These are phyloP conservation scores for Dendroctonus ponderosae DNA, from an alignment of 1,140 invertebrate genomes.

Conservation along the genomic window DNA sequence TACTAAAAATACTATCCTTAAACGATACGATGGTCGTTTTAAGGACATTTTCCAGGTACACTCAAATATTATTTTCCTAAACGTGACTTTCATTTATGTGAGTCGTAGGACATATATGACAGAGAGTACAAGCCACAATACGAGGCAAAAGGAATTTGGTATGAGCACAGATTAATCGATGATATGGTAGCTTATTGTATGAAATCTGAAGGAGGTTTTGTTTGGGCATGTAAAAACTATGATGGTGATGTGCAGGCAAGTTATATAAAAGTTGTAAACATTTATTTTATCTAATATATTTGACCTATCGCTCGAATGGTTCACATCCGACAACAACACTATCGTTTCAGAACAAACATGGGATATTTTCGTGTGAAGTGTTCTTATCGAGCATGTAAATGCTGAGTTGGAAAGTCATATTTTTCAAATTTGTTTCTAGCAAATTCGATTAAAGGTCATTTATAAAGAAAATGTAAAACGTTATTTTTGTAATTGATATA, in stretches of 20 bases:
- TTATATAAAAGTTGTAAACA: neutral
- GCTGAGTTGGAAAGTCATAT: too few species aligned
- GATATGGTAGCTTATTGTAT: conserved; percentile 99
- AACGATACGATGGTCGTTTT: conserved; percentile 97
- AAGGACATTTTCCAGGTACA: conserved; percentile 93
- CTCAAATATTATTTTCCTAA: neutral
- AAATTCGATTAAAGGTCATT: neutral
- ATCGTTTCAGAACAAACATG: too few species aligned
- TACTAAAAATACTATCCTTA: conserved; percentile 99
- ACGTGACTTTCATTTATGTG: neutral
- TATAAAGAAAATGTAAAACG: conserved; percentile 1
- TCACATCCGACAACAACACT: too few species aligned
- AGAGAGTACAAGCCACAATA: conserved; percentile 82
- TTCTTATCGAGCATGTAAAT: too few species aligned
- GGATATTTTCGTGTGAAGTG: too few species aligned
- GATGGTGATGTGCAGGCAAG: conserved; percentile 92
- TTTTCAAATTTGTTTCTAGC: conserved; percentile 1
- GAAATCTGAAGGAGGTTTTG: conserved; percentile 98
- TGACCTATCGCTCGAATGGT: too few species aligned
- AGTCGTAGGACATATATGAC: conserved; percentile 82
- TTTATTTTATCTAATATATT: too few species aligned
- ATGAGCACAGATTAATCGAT: conserved; percentile 97
- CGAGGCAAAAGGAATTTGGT: conserved; percentile 89
- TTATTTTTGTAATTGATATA: too few species aligned
- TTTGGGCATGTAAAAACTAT: conserved; percentile 99